phyloP scores from a whole-genome alignment of 2,113 vertebrate genomes.

The Callocephalon fimbriatum region DNA sequence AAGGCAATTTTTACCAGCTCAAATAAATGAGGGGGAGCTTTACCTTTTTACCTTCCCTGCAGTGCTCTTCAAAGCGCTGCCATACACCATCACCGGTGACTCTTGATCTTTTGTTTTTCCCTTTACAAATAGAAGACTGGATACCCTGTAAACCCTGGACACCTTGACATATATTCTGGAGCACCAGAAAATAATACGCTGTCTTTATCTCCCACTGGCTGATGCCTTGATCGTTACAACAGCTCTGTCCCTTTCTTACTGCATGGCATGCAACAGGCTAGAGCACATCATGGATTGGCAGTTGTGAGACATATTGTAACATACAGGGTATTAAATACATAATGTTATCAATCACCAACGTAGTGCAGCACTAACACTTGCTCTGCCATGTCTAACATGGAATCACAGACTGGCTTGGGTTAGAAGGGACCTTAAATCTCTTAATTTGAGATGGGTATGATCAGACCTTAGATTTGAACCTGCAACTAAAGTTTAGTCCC shows the following conservation, averaged over 20 bases:
- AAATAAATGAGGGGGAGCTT: constrained; percentile 46
- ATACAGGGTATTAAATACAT: rapidly evolving
- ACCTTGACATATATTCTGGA: not conserved
- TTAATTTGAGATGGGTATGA: not conserved
- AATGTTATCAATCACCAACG: not conserved
- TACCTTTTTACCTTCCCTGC: constrained; percentile 36
- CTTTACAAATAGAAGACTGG: constrained; percentile 15
- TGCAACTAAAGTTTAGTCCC: not conserved
- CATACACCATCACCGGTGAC: not conserved
- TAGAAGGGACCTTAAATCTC: not conserved
- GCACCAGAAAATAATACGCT: not conserved
- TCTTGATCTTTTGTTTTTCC: not conserved
- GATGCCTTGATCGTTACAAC: not conserved
- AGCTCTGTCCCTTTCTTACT: not conserved
- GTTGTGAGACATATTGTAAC: rapidly evolving
- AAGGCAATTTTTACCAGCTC: constrained; percentile 51
- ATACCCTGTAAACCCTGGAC: not conserved
- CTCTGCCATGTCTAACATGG: not conserved
- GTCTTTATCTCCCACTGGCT: constrained; percentile 2
- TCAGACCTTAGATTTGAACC: not conserved
- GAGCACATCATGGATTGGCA: rapidly evolving
- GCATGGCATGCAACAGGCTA: not conserved
- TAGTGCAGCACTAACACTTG: not conserved
- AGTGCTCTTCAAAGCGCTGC: constrained; percentile 30
- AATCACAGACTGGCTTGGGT: not conserved